Evolutionary conservation across 2,888 invertebrate genomes (phyloP).

Genomic region (Zygothrica quintamaculata): DNA sequence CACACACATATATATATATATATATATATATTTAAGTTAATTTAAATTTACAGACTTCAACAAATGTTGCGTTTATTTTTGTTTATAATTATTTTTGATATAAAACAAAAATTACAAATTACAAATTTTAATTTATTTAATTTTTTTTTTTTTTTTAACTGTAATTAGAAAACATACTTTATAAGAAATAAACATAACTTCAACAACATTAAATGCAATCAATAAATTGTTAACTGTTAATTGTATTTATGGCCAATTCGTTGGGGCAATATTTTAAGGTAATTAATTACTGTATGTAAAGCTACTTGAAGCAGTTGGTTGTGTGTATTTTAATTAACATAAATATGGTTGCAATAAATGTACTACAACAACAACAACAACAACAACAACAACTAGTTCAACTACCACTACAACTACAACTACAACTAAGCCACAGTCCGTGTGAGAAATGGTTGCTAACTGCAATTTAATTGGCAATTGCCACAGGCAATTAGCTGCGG

Average conservation of each 20-base stretch:
- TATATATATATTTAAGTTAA: constrained; percentile 16
- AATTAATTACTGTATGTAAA: constrained; percentile 23
- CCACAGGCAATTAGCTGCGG: constrained; percentile 45
- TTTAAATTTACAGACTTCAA: constrained; percentile 31
- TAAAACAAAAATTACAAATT: constrained; percentile 23
- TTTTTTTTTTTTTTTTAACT: too few relatives aligned
- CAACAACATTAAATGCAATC: not conserved
- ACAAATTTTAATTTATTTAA: constrained; percentile 3
- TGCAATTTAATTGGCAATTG: constrained; percentile 58
- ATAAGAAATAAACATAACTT: constrained; percentile 1
- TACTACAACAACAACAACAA: too few relatives aligned
- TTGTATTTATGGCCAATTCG: too few relatives aligned
- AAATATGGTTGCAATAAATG: constrained; percentile 36
- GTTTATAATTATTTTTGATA: constrained; percentile 30
- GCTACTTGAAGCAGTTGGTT: constrained; percentile 5
- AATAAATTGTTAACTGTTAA: not conserved
- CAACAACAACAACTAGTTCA: too few relatives aligned
- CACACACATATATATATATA: constrained; percentile 1
- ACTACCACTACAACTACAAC: too few relatives aligned
- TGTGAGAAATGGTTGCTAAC: constrained; percentile 27
- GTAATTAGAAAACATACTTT: not conserved
- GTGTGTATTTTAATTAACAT: constrained; percentile 42
- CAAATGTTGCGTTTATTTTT: constrained; percentile 34
- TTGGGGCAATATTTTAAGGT: constrained; percentile 21
- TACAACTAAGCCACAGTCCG: constrained; percentile 10